Percentiles rank a stretch among this genome's conserved stretches.
These are phyloP conservation scores for Nephrotoma appendiculata DNA, from an alignment of 2,888 invertebrate species.

Conservation along the genomic window DNA sequence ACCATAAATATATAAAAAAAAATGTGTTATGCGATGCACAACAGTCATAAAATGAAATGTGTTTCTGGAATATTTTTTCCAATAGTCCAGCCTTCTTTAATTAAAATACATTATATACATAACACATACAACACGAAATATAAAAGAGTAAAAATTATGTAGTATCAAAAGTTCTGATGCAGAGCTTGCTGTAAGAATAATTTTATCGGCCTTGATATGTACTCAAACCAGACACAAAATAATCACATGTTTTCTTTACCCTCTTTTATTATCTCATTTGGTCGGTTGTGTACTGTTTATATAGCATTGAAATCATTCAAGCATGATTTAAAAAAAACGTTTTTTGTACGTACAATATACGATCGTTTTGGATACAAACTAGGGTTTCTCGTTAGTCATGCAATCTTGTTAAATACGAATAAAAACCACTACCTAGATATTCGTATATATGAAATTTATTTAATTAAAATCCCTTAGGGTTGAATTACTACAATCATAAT, in stretches of 20 bases:
- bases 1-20: neutral
- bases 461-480: neutral
- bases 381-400: neutral
- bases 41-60: too few species aligned
- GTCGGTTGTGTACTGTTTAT: neutral
- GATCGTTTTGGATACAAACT: neutral
- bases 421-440: neutral
- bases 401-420: neutral
- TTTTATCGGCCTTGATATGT: neutral
- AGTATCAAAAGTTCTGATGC: neutral
- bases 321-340: neutral
- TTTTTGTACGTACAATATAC: neutral
- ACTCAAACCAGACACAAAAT: neutral
- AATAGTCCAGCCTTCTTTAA: neutral
- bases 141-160: neutral
- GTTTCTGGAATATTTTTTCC: neutral
- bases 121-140: neutral
- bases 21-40: too few species aligned
- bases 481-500: neutral
- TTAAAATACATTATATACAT: neutral
- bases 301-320: neutral
- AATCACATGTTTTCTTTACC: neutral
- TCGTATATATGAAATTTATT: neutral
- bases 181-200: neutral
- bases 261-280: neutral